Percentiles rank a stretch among this genome's conserved stretches.
Conservation (phyloP, 2,888 invertebrate species). For the Plemyria rubiginata region DNA sequence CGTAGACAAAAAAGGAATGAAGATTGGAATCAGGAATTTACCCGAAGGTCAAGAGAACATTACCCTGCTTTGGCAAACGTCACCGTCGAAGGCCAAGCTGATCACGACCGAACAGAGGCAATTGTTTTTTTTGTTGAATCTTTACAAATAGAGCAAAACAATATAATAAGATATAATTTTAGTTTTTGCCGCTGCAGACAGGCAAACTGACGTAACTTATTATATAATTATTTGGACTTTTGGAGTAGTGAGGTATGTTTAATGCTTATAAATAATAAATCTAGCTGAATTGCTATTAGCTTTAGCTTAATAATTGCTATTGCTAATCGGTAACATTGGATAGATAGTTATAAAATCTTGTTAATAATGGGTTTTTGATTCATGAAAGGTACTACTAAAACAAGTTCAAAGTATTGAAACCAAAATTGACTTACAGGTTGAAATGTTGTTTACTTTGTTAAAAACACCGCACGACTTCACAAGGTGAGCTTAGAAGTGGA, state of each 20-base stretch:
- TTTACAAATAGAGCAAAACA: neutral
- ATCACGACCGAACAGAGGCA: constrained; percentile 4
- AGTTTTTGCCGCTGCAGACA: neutral
- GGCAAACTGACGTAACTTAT: no score
- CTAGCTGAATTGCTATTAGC: no score
- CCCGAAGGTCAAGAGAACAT: constrained; percentile 36
- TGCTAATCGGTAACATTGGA: no score
- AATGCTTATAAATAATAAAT: no score
- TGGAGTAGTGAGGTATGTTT: no score
- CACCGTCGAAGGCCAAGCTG: constrained; percentile 31
- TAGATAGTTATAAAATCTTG: no score
- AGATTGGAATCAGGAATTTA: constrained; percentile 38
- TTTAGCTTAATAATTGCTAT: no score
- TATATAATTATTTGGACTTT: no score
- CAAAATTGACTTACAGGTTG: neutral
- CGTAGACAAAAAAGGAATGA: constrained; percentile 16
- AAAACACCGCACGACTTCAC: constrained; percentile 27
- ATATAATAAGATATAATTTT: no score
- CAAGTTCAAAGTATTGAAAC: no score
- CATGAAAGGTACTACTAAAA: no score
- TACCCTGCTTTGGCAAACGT: constrained; percentile 27
- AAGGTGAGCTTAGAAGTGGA: constrained; percentile 26
- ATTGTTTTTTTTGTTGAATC: neutral
- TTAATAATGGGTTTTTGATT: no score
- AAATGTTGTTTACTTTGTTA: constrained; percentile 1